Evolutionary conservation across 2,797 vertebrate species (phyloP).

Genomic region (Myripristis jacobus): DNA sequence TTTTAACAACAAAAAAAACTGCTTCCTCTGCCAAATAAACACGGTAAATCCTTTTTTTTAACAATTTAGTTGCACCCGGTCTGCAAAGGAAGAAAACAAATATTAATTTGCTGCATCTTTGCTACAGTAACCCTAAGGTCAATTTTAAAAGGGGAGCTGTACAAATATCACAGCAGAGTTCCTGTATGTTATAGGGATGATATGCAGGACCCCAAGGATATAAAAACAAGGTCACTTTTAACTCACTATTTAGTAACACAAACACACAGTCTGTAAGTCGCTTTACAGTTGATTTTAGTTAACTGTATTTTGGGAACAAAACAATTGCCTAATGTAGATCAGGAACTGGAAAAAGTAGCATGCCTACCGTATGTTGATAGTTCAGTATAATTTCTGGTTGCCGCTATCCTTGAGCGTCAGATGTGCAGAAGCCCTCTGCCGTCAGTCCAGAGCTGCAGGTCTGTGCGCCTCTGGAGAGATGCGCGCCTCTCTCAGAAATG

Average conservation of each 20-base stretch:
- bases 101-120: neutral
- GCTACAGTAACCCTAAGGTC: too few species aligned
- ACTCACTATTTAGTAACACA: too few species aligned
- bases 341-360: neutral
- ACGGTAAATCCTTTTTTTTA: too few species aligned
- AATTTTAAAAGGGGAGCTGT: neutral
- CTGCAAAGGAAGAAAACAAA: neutral
- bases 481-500: conserved; percentile 8
- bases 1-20: too few species aligned
- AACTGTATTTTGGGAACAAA: neutral
- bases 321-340: neutral
- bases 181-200: too few species aligned
- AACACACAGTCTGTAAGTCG: too few species aligned
- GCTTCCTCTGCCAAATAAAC: neutral
- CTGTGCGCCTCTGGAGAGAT: conserved; percentile 37
- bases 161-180: too few species aligned
- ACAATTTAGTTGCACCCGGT: too few species aligned
- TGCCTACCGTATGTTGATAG: conserved; percentile 39
- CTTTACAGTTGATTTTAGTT: too few species aligned
- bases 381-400: neutral
- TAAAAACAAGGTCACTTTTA: too few species aligned
- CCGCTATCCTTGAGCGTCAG: neutral
- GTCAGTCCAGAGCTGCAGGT: conserved; percentile 9
- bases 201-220: too few species aligned
- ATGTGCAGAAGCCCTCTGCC: neutral